These are phyloP conservation scores for Tachuris rubrigastra DNA, from an alignment of 2,113 vertebrate species.

Conservation along the genomic window DNA sequence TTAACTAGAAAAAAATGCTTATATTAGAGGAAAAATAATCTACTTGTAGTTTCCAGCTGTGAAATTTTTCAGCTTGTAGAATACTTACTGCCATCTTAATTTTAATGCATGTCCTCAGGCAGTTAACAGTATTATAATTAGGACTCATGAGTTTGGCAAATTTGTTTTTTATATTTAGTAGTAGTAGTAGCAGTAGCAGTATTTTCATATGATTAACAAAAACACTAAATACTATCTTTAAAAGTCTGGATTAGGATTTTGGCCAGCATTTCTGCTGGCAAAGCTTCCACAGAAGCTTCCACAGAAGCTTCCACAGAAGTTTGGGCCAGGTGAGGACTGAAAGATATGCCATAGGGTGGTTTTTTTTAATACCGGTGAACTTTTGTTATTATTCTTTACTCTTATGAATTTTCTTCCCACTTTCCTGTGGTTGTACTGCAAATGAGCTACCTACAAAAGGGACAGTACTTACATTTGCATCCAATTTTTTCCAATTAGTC, in stretches of 20 bases:
- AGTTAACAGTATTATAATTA: background rate
- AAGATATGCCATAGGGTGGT: background rate
- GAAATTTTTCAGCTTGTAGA: background rate
- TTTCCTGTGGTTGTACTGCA: background rate
- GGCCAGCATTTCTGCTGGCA: background rate
- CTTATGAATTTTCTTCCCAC: background rate
- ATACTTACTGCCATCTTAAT: constrained; percentile 13
- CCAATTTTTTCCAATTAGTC: background rate
- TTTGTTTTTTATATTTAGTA: background rate
- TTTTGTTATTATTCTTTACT: background rate
- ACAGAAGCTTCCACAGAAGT: background rate
- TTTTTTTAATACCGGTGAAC: background rate
- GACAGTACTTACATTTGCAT: background rate
- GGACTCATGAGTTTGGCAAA: background rate
- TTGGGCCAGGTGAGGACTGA: background rate
- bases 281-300: background rate
- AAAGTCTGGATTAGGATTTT: background rate
- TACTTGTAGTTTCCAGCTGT: background rate
- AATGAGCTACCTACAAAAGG: background rate
- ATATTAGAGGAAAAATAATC: background rate
- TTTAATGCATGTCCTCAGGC: background rate
- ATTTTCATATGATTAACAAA: background rate
- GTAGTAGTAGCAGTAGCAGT: background rate
- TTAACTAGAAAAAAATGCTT: background rate
- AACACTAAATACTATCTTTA: background rate